Conservation (phyloP, 2,797 vertebrate species). For the Amniataba percoides region DNA sequence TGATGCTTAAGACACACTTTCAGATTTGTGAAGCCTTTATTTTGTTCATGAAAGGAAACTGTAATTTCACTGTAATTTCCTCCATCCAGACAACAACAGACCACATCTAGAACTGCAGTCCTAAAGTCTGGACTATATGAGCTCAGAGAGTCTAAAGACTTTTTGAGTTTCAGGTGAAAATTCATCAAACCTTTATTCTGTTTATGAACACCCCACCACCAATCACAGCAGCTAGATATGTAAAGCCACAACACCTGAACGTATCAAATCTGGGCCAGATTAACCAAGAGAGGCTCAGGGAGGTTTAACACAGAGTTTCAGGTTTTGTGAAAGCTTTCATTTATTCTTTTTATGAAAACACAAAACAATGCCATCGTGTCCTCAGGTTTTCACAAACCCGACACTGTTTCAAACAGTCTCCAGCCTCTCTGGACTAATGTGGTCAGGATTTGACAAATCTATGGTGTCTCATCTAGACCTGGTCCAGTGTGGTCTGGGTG, state of each 20-base stretch:
- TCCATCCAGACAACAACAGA: neutral
- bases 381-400: neutral
- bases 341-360: neutral
- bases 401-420: neutral
- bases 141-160: neutral
- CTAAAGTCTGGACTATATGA: neutral
- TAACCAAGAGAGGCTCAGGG: too few species aligned
- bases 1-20: neutral
- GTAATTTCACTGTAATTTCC: neutral
- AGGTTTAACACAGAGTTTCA: too few species aligned
- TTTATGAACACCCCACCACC: too few species aligned
- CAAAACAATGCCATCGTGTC: too few species aligned
- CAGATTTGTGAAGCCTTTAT: neutral
- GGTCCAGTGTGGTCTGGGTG: neutral
- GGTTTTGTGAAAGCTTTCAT: neutral
- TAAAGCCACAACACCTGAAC: too few species aligned
- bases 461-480: neutral
- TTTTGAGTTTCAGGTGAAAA: too few species aligned
- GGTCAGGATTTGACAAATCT: neutral
- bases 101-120: too few species aligned
- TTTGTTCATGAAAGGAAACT: neutral
- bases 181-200: too few species aligned
- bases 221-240: too few species aligned
- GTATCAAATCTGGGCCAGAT: too few species aligned
- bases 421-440: neutral